Conservation (phyloP, 2,113 vertebrate genomes). For the Neofelis nebulosa region DNA sequence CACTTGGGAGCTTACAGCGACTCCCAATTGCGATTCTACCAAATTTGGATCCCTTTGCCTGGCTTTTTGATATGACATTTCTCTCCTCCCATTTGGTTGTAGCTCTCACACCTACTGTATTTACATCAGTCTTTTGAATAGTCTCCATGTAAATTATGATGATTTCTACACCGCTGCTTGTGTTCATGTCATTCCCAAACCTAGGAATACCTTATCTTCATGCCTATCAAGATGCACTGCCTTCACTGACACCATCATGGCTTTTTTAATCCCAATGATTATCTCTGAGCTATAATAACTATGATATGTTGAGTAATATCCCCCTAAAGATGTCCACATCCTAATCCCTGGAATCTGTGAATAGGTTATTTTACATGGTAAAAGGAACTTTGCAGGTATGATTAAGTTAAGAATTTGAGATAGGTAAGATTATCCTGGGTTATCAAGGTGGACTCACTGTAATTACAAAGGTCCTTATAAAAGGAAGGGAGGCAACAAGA, state of each 20-base stretch:
- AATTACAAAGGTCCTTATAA: neutral
- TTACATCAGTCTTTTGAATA: neutral
- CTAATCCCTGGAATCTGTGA: neutral
- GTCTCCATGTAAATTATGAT: neutral
- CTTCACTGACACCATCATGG: neutral
- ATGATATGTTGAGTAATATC: neutral
- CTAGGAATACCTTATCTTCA: neutral
- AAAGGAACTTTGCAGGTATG: neutral
- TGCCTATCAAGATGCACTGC: neutral
- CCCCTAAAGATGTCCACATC: neutral
- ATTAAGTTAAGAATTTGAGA: slow-evolving; percentile 29
- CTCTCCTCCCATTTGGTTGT: neutral
- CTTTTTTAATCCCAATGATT: slow-evolving; percentile 5
- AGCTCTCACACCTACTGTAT: neutral
- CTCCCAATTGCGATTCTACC: neutral
- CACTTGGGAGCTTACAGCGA: neutral
- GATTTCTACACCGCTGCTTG: neutral
- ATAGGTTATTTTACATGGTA: neutral
- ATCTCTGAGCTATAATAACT: neutral
- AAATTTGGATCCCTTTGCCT: neutral
- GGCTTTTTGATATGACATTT: slow-evolving; percentile 1
- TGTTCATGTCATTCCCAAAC: slow-evolving; percentile 16
- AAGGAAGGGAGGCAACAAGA: neutral
- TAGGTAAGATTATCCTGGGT: neutral
- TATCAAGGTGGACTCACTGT: neutral